A percentile compares a stretch with the other conserved stretches of the same genome.
These are phyloP conservation scores for Falco columbarius DNA, from an alignment of 2,797 vertebrate genomes.

Conservation along the genomic window DNA sequence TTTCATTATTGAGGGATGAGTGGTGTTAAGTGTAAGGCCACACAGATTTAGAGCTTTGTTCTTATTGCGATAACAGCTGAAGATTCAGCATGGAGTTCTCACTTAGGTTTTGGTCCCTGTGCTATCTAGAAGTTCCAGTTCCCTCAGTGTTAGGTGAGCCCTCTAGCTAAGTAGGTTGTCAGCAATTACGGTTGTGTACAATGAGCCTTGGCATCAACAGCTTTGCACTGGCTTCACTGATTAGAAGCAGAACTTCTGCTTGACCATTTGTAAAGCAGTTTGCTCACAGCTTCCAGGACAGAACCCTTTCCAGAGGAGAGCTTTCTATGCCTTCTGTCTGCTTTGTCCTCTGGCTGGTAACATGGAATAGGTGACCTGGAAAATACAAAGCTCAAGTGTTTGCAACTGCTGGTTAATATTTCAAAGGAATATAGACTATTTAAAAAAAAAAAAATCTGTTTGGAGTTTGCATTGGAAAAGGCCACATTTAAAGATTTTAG, in stretches of 20 bases:
- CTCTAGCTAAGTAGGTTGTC: background rate
- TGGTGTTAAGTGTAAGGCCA: background rate
- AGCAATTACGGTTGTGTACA: background rate
- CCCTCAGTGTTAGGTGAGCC: background rate
- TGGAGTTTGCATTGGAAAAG: background rate
- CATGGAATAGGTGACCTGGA: background rate
- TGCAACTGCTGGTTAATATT: background rate
- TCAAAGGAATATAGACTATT: background rate
- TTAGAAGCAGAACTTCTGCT: background rate
- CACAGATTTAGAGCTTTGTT: background rate
- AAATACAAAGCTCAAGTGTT: background rate
- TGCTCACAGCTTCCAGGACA: background rate
- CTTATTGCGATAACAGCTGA: background rate
- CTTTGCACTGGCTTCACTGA: background rate
- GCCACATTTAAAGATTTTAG: background rate
- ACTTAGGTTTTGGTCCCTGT: background rate
- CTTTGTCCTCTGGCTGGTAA: background rate
- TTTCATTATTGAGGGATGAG: background rate
- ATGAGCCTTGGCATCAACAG: background rate
- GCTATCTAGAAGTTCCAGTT: background rate
- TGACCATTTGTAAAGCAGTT: background rate
- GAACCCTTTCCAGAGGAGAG: background rate
- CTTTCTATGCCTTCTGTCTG: background rate
- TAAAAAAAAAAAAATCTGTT: background rate
- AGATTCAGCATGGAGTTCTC: background rate